These are phyloP conservation scores for Orchesella cincta DNA, from an alignment of 1,140 invertebrate species.

Conservation along the genomic window DNA sequence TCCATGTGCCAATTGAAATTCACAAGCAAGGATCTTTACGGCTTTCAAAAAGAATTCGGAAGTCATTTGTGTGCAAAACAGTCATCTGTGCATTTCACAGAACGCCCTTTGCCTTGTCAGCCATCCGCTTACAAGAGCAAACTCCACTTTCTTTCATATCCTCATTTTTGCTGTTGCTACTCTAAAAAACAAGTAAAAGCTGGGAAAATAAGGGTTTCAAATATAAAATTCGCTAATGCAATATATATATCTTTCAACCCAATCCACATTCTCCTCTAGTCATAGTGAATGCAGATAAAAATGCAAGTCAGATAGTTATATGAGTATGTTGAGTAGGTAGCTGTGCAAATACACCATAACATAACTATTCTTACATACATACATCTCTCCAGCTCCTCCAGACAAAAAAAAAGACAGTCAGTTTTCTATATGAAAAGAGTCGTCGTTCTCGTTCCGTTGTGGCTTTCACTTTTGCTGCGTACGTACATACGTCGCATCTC, in stretches of 20 bases:
- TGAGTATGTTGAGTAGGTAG: too few species aligned
- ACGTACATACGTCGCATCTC: not conserved
- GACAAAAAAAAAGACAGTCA: not conserved
- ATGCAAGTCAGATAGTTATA: too few species aligned
- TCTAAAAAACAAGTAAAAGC: too few species aligned
- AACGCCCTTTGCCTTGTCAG: conserved; percentile 15
- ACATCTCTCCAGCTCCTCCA: too few species aligned
- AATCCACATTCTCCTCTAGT: too few species aligned
- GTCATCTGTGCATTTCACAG: conserved; percentile 10
- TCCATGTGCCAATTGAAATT: conserved; percentile 1
- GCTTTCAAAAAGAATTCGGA: conserved; percentile 25
- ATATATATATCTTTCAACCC: too few species aligned
- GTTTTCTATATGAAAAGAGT: not conserved
- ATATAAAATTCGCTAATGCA: too few species aligned
- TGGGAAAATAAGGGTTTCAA: too few species aligned
- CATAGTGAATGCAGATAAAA: too few species aligned
- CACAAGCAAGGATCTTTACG: conserved; percentile 18
- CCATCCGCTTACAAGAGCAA: not conserved
- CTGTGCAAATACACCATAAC: too few species aligned
- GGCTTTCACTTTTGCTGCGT: not conserved
- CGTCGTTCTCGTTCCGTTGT: not conserved
- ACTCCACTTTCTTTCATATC: not conserved
- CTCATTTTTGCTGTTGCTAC: too few species aligned
- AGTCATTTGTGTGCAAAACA: conserved; percentile 30
- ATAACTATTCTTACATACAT: too few species aligned